phyloP scores from a whole-genome alignment of 1,140 invertebrate species.

The Drosophila auraria region DNA sequence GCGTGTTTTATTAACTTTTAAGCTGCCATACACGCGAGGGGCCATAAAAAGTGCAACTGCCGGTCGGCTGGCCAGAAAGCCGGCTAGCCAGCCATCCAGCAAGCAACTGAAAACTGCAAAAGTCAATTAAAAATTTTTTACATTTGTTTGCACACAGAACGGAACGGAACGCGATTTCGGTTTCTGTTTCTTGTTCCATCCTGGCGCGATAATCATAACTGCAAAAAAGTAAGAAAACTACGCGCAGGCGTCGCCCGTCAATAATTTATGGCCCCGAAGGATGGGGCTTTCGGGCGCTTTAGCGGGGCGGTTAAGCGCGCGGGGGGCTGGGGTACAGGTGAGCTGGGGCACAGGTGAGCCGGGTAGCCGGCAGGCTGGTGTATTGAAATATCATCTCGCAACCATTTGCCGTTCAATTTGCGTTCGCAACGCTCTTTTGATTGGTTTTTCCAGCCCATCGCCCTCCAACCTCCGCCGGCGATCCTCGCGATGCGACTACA shows the following conservation, averaged over 20 bases:
- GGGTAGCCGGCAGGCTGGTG: constrained; percentile 29
- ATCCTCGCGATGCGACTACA: constrained; percentile 51
- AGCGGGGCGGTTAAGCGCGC: constrained; percentile 6
- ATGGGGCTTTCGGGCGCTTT: background rate
- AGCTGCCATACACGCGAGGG: constrained; percentile 79
- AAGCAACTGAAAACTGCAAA: constrained; percentile 64
- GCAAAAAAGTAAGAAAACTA: constrained; percentile 82
- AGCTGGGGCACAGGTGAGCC: constrained; percentile 19
- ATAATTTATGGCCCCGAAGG: constrained; percentile 75
- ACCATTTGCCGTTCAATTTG: constrained; percentile 83
- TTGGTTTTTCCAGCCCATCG: constrained; percentile 71
- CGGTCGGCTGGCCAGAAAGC: constrained; percentile 44
- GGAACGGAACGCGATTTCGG: constrained; percentile 28
- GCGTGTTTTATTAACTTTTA: constrained; percentile 84
- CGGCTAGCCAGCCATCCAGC: constrained; percentile 21
- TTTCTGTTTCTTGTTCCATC: constrained; percentile 25
- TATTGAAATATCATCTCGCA: constrained; percentile 82
- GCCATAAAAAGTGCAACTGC: constrained; percentile 83
- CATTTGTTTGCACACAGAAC: constrained; percentile 77
- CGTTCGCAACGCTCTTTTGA: constrained; percentile 83
- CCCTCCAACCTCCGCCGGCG: constrained; percentile 6
- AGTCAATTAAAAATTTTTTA: constrained; percentile 84
- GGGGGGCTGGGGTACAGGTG: background rate
- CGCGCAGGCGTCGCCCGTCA: constrained; percentile 76
- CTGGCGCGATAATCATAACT: constrained; percentile 83